Base-by-base conservation (phyloP, 92 coral and sea anemone genomes). In the Phenganax marumi region DNA sequence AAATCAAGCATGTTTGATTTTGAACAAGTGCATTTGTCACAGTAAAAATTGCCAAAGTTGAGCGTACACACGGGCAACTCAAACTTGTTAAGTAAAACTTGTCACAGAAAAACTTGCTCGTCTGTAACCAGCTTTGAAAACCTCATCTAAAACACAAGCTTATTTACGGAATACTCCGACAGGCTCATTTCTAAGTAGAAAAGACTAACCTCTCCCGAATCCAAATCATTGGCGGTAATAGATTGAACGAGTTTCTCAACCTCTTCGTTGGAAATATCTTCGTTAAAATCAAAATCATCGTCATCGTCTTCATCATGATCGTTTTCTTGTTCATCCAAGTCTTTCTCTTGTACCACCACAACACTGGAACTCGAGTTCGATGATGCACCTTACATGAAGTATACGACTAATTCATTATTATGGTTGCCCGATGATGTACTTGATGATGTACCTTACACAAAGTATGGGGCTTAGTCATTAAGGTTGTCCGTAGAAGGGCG, bases 281-380 rank as follows among this genome's bases (percentile, higher is more conserved):
- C 92, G 25, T 86, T 87, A 19, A 89, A 64, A 52, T 90, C 93
- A 21, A 86, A 55, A 70, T 85, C 87, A 57, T 86, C 82, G 65
- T 77, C 82, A 33, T 58, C 91, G 73, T 85, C 86, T 18, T 86
- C 97, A 56, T 90, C 91, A 71, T 92, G 93, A 50, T 90, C 73
- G 39, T 88, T 46, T n/a, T 86, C 93, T 54, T 90, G 85, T 75
- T 93, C 97, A 23, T 84, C 87, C 66, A 85, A 88, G 54, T 87
- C 76, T 10, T 54, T 70, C 8, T 77, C 82, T 39, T 60, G 58
- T 47, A 94, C 91, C 62, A 94, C 76, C 18, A 90, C 98, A 2
- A 91, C 93, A 70, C 97, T 92, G 54, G 93, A 89, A 39, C 93
- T 88, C 33, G 97, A 93, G 51, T 72, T 72, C 16, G 71, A 23